Base-by-base conservation (phyloP, 2,797 vertebrate genomes). In the Sebastes variabilis region DNA sequence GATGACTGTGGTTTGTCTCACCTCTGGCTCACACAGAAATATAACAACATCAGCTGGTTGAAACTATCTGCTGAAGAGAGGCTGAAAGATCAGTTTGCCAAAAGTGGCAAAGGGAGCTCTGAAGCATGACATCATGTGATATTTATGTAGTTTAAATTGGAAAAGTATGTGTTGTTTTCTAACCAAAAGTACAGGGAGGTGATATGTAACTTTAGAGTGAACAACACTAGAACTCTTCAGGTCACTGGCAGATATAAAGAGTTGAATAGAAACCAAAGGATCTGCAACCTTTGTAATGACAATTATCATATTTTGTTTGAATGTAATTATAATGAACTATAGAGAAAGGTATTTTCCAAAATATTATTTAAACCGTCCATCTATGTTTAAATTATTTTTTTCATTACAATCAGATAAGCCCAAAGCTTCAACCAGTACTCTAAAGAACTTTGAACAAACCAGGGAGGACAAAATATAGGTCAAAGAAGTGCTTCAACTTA, bases 401-500 rank as follows among this genome's bases (percentile, higher is more conserved):
- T 24, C 2, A 58, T 58, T 27, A 27, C 6, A 27, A 27, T 8
- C 49, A 0, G 24, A 58, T 58, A 58, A 25, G 13, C 55, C 13
- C 10, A 49, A 49, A 49, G 46, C 46, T 49, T 49, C 38, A 42
- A 0, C 38, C 2, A 2, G 14, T 42, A 42, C 38, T 42, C 38
- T 16, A 6, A 16, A 16, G 38, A 42, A 60, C 22, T 75, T 75
- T 16, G 38, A 42, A 60, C 22, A 62, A 52, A 36, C 11, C 42
- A 69, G 56, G 38, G 2, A 55, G 49, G 67, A 56, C 34, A 64
- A 22, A 38, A 62, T 70, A 11, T 64, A 30, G 66, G 24, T 70
- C 18, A 70, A 38, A 67, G 27, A 60, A 77, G 12, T 22, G 12
- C 30, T 55, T 29, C 18, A 54, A 1, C 36, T 11, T 75, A 9